Evolutionary conservation across 2,888 invertebrate species (phyloP).

Genomic region (Nemoura dubitans): DNA sequence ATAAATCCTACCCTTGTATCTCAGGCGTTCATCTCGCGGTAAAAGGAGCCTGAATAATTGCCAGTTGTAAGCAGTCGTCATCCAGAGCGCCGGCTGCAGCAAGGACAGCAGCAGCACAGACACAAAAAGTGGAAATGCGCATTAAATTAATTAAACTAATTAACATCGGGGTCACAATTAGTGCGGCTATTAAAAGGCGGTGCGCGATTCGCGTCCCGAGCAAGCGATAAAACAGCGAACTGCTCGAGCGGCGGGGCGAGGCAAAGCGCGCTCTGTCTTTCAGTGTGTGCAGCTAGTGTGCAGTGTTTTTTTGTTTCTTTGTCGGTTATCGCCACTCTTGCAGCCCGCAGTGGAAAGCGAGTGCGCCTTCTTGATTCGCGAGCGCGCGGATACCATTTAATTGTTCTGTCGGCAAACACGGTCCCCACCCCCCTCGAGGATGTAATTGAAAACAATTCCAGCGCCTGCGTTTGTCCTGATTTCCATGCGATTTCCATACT

Average conservation of each 20-base stretch:
- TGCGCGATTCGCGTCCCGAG: background rate
- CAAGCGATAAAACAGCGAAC: background rate
- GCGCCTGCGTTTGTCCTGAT: conserved; percentile 2
- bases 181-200: background rate
- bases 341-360: background rate
- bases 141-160: conserved; percentile 5
- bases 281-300: no score
- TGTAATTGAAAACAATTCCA: conserved; percentile 12
- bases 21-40: no score
- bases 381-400: background rate
- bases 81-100: background rate
- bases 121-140: background rate
- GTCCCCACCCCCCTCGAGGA: no score
- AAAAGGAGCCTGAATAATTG: background rate
- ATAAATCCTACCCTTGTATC: no score
- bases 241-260: background rate
- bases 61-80: background rate
- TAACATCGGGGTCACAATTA: background rate
- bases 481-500: background rate
- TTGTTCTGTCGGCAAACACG: background rate
- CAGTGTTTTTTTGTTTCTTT: no score
- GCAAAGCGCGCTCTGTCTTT: background rate
- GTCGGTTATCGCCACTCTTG: background rate
- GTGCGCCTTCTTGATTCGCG: background rate
- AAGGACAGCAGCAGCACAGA: no score